Base-by-base conservation (phyloP, 2,797 vertebrate genomes). In the Allobates femoralis region DNA sequence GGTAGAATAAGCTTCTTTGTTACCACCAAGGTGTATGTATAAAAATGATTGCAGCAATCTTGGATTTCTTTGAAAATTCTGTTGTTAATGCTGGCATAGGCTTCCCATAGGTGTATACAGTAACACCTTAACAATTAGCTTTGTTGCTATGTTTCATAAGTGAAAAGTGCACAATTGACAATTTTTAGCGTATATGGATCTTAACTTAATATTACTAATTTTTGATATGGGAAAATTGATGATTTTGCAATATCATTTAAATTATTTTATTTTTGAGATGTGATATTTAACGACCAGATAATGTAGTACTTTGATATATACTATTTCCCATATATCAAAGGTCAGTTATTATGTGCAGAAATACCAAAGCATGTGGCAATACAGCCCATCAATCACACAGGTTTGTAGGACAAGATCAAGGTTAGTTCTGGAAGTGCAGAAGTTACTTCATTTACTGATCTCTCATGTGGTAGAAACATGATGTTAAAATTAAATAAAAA, bases 391-490 rank as follows among this genome's bases (percentile, higher is more conserved):
- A 67, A 67, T 67, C 64, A 67, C 30, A 32, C 30, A 19, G 64
- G 64, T 30, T 67, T 67, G 26, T 34, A 67, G 30, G 64, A 67
- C 64, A 67, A 67, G 64, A 67, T 34, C 64, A 67, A 67, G 64
- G 64, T 67, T 30, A 67, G 32, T 19, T 19, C 16, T 18, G 7
- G 16, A 67, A 66, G 30, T 34, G 5, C 64, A 67, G 64, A 67
- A 34, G 64, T 34, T 34, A 67, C 30, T 67, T 8, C 30, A 67
- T 32, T 67, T 67, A 67, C 16, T 67, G 64, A 67, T 67, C 64
- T 19, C 64, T 67, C 32, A 32, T 34, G 62, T 30, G 8, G 14
- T 67, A 67, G 32, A 67, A 18, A 34, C 64, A 67, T 30, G 19
- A 67, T 67, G 64, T 34, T 67, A 67, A 67, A 21, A 34, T 67